These are phyloP conservation scores for Esox lucius DNA, from an alignment of 2,797 vertebrate species.

Conservation along the genomic window DNA sequence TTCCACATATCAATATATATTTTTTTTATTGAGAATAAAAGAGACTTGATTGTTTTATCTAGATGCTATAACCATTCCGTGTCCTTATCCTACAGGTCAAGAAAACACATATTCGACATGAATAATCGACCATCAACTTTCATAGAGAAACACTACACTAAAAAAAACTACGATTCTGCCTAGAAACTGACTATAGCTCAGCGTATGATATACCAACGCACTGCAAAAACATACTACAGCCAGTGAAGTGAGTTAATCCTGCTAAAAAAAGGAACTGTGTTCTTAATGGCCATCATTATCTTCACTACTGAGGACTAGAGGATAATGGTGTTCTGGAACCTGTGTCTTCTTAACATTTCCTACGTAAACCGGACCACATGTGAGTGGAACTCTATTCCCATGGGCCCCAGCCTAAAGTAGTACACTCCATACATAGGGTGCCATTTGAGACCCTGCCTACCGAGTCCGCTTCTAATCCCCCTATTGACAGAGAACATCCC, in stretches of 20 bases:
- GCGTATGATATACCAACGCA: neutral
- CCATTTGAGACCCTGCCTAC: neutral
- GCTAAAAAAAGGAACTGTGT: conserved; percentile 7
- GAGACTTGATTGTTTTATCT: too few relatives aligned
- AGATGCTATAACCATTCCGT: too few relatives aligned
- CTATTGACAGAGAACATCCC: neutral
- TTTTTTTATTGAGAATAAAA: neutral
- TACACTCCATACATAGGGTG: neutral
- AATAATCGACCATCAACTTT: neutral
- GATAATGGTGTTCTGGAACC: conserved; percentile 11
- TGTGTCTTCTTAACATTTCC: neutral
- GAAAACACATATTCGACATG: neutral
- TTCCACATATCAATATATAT: conserved; percentile 7
- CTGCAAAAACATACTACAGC: neutral
- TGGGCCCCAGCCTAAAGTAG: neutral
- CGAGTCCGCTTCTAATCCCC: neutral
- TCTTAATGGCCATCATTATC: conserved; percentile 23
- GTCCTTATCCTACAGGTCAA: neutral
- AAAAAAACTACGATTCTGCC: neutral
- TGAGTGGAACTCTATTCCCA: neutral
- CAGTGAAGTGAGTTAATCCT: neutral
- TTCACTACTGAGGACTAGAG: conserved; percentile 8
- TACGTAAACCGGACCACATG: neutral
- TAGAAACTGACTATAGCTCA: neutral
- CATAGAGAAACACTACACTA: neutral